Conservation (phyloP, 1,140 invertebrate species). For the Scaptomyza graminum region DNA sequence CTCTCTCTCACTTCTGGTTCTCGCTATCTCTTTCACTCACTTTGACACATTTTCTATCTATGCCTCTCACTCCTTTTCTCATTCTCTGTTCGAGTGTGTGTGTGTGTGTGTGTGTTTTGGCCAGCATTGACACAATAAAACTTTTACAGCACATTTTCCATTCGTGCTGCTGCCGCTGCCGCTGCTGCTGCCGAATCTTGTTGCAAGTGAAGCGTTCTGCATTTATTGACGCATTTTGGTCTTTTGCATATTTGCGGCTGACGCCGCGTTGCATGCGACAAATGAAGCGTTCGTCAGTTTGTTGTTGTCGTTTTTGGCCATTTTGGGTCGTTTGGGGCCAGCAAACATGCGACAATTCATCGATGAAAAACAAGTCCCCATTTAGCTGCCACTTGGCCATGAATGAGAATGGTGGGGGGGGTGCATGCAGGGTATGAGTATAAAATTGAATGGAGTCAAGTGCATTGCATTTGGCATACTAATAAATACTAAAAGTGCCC, state of each 20-base stretch:
- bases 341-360: slow-evolving; percentile 63
- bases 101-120: slow-evolving; percentile 25
- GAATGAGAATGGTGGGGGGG: not conserved
- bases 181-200: slow-evolving; percentile 28
- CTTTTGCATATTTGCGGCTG: slow-evolving; percentile 69
- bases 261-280: slow-evolving; percentile 66
- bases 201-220: slow-evolving; percentile 62
- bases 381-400: slow-evolving; percentile 12
- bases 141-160: slow-evolving; percentile 58
- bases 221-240: slow-evolving; percentile 78
- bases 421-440: no score
- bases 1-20: not conserved
- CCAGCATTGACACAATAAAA: slow-evolving; percentile 79
- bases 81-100: not conserved
- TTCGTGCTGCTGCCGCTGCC: slow-evolving; percentile 28
- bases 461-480: slow-evolving; percentile 51
- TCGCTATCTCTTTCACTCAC: not conserved
- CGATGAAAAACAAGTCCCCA: slow-evolving; percentile 50
- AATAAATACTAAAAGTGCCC: slow-evolving; percentile 43
- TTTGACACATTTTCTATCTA: not conserved
- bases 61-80: not conserved
- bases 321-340: slow-evolving; percentile 34
- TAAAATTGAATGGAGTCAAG: slow-evolving; percentile 43
- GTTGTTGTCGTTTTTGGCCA: slow-evolving; percentile 27
- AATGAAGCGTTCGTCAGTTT: slow-evolving; percentile 56